Percentiles rank a stretch among this genome's conserved stretches.
These are phyloP conservation scores for Andrena cerasifolii DNA, from an alignment of 1,140 invertebrate genomes.

Conservation along the genomic window DNA sequence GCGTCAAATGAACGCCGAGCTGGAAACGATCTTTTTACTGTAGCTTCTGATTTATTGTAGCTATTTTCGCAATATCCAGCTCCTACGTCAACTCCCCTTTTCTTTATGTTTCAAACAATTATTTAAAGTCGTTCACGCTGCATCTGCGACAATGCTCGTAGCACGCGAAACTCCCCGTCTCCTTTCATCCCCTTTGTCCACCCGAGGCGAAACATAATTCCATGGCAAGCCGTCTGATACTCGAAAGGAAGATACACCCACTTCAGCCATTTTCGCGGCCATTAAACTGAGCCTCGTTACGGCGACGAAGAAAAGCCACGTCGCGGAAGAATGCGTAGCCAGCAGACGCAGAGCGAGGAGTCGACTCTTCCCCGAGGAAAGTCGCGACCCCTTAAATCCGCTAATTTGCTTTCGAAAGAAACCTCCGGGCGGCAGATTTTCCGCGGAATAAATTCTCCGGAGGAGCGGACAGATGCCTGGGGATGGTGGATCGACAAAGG, in stretches of 20 bases:
- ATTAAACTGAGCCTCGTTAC: constrained; percentile 24
- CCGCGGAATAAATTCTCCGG: constrained; percentile 36
- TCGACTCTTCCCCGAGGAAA: constrained; percentile 22
- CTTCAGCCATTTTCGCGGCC: constrained; percentile 36
- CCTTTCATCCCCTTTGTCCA: not conserved
- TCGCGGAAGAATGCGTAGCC: constrained; percentile 6
- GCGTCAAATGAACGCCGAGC: too few relatives aligned
- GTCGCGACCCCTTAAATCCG: constrained; percentile 48
- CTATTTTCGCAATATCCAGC: too few relatives aligned
- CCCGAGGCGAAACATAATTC: not conserved
- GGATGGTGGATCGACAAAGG: constrained; percentile 16
- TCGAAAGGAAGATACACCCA: not conserved
- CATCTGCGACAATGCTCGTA: not conserved
- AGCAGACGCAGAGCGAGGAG: not conserved
- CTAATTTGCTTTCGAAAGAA: constrained; percentile 65
- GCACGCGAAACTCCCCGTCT: too few relatives aligned
- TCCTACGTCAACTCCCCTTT: too few relatives aligned
- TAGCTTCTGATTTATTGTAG: too few relatives aligned
- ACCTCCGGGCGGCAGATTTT: constrained; percentile 34
- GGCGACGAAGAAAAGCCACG: not conserved
- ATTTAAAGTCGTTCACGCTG: not conserved
- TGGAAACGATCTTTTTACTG: too few relatives aligned
- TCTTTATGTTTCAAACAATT: too few relatives aligned
- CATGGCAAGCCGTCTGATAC: not conserved
- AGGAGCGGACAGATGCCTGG: not conserved